These are phyloP conservation scores for Molossus alvarezi DNA, from an alignment of 2,797 vertebrate species.

Conservation along the genomic window DNA sequence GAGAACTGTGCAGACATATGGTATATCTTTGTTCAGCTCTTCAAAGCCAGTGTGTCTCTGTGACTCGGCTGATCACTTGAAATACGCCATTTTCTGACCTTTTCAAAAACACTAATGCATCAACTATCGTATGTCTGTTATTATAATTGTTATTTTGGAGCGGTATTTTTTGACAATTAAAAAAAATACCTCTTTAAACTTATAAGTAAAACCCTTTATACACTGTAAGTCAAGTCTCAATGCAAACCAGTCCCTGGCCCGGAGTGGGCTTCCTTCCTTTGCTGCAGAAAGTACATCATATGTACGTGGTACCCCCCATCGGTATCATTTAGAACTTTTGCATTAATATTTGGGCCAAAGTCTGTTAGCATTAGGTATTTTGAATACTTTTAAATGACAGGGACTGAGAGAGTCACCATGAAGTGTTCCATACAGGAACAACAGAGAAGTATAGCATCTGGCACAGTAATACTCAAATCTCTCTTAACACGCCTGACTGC, in stretches of 20 bases:
- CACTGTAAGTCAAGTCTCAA: neutral
- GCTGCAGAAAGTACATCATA: neutral
- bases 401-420: neutral
- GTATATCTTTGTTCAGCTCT: neutral
- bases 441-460: neutral
- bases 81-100: slow-evolving; percentile 9
- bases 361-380: neutral
- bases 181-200: neutral
- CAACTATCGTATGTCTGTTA: neutral
- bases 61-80: slow-evolving; percentile 10
- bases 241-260: neutral
- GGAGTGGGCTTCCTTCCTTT: neutral
- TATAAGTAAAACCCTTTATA: neutral
- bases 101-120: neutral
- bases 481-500: neutral
- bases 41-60: neutral
- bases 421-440: neutral
- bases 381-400: slow-evolving; percentile 11
- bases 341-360: neutral
- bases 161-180: slow-evolving; percentile 25
- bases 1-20: neutral
- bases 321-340: neutral
- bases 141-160: slow-evolving; percentile 58
- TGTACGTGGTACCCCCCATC: neutral
- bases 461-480: neutral